These are phyloP conservation scores for Carcharodon carcharias DNA, from an alignment of 2,797 vertebrate species.

Conservation along the genomic window DNA sequence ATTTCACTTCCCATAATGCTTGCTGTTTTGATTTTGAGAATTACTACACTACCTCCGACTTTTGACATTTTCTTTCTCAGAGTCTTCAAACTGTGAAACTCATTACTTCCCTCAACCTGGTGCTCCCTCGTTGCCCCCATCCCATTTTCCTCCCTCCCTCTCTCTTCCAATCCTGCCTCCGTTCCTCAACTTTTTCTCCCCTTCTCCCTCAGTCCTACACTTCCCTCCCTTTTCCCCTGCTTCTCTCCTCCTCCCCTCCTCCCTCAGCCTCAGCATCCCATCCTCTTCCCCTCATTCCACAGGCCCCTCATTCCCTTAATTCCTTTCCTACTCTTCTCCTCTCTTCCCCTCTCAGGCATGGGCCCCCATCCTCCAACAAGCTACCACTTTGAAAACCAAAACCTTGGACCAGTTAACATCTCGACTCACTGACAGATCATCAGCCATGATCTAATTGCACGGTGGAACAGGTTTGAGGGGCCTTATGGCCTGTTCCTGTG, in stretches of 20 bases:
- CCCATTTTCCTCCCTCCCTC: background rate
- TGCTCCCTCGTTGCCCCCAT: background rate
- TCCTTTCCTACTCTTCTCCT: too few relatives aligned
- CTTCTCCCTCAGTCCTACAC: background rate
- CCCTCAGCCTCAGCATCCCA: too few relatives aligned
- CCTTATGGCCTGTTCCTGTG: background rate
- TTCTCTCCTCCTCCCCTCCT: background rate
- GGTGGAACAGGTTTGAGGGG: background rate
- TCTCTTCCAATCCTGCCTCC: too few relatives aligned
- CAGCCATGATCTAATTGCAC: background rate
- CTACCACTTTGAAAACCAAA: background rate
- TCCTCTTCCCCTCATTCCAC: background rate
- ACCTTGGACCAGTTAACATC: background rate
- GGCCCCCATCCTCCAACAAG: background rate
- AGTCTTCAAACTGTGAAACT: background rate
- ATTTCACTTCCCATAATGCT: background rate
- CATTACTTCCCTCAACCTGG: background rate
- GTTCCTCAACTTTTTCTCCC: background rate
- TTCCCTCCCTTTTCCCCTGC: too few relatives aligned
- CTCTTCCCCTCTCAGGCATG: background rate
- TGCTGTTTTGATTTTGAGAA: background rate
- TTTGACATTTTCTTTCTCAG: too few relatives aligned
- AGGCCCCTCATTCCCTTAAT: background rate
- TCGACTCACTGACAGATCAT: background rate
- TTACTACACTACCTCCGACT: background rate